Conservation (phyloP, 2,113 vertebrate genomes). For the Osmerus eperlanus region DNA sequence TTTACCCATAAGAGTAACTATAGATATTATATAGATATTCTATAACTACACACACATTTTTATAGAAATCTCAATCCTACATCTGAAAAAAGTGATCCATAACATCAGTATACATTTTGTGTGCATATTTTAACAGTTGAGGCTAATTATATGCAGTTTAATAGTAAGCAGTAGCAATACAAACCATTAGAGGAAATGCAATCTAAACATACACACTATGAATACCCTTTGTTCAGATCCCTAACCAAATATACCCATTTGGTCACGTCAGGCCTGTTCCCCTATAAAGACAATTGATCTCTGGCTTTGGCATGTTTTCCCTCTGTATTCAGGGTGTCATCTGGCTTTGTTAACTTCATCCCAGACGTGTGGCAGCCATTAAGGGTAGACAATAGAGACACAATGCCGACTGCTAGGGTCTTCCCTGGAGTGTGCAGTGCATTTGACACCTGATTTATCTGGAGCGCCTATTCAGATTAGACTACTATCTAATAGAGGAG, state of each 20-base stretch:
- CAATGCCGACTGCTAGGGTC: slow-evolving; percentile 51
- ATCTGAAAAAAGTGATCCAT: neutral
- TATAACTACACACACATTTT: neutral
- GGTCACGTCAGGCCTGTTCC: neutral
- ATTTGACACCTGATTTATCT: slow-evolving; percentile 73
- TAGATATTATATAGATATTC: too few species aligned
- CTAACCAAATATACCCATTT: neutral
- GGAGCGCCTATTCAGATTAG: slow-evolving; percentile 64
- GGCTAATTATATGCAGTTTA: too few species aligned
- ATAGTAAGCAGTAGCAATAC: too few species aligned
- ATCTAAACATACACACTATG: too few species aligned
- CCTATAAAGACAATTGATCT: neutral
- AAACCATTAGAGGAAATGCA: too few species aligned
- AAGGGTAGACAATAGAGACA: slow-evolving; percentile 61
- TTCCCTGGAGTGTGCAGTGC: slow-evolving; percentile 33
- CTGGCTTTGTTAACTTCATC: slow-evolving; percentile 71
- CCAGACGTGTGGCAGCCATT: slow-evolving; percentile 73
- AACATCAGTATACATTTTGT: neutral
- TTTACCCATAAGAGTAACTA: neutral
- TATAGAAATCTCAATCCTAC: neutral
- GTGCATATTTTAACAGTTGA: too few species aligned
- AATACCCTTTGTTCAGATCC: too few species aligned
- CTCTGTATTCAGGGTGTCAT: slow-evolving; percentile 54
- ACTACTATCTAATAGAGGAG: slow-evolving; percentile 50
- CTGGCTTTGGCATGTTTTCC: slow-evolving; percentile 14